Percentiles rank a stretch among this genome's conserved stretches.
phyloP scores from a whole-genome alignment of 2,113 vertebrate genomes.

The Acrocephalus kingi region DNA sequence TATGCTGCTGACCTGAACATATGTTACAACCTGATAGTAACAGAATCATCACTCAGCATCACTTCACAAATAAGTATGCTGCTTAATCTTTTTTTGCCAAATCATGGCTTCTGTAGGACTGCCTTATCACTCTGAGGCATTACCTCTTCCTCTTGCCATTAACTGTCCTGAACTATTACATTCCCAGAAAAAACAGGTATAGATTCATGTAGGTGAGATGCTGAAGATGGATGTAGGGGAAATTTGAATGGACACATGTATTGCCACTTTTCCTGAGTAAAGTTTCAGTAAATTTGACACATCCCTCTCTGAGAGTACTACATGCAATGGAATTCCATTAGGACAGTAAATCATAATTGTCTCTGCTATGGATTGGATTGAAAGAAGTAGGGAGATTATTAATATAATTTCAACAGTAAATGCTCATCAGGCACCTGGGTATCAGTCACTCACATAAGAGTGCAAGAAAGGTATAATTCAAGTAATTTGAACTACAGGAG shows the following conservation, averaged over 20 bases:
- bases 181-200: background rate
- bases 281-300: background rate
- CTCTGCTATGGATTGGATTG: background rate
- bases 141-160: background rate
- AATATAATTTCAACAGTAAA: background rate
- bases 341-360: background rate
- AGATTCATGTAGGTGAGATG: background rate
- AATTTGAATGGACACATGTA: background rate
- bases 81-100: constrained; percentile 48
- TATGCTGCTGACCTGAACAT: constrained; percentile 53
- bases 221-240: background rate
- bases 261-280: background rate
- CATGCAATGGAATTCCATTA: background rate
- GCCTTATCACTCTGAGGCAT: constrained; percentile 25
- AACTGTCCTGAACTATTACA: background rate
- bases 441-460: background rate
- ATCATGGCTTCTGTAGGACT: background rate
- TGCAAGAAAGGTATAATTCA: background rate
- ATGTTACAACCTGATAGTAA: constrained; percentile 57
- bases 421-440: background rate
- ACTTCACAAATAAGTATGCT: constrained; percentile 42
- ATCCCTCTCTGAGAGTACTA: background rate
- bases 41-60: constrained; percentile 38
- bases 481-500: background rate
- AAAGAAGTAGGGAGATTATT: background rate